Base-by-base conservation (phyloP, 2,888 invertebrate genomes). In the Andrena haemorrhoa region DNA sequence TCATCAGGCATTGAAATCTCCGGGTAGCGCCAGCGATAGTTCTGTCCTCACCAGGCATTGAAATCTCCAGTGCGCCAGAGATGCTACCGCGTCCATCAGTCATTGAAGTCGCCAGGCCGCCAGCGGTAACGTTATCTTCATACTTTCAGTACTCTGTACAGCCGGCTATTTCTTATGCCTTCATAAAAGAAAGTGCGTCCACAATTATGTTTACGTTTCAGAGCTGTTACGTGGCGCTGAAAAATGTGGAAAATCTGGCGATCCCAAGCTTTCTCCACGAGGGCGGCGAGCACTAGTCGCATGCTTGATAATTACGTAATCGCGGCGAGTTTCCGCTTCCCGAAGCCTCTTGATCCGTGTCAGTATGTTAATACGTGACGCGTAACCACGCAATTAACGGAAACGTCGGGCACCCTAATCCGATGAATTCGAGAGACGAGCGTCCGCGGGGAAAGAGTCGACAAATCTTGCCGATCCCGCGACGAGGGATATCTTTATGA, bases 251-350 rank as follows among this genome's bases (percentile, higher is more conserved):
- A 41, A 60, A 7, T 3, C 33, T 26, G 20, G 10, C 23, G 47
- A 10, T 16, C 10, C 26, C 26, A 26, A 58, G 58, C 69, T 78
- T 53, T 76, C 61, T 63, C 76, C 33, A 33, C 58, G 35, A 58
- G 63, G 41, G 64, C 51, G 69, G 66, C 47, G 53, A 76, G 66
- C 71, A 63, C 61, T 49, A 56, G 64, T 53, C 66, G 64, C 51
- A 10, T 47, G 29, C 53, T 56, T 58, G 35, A 79, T 69, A 75
- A 75, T 64, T 69, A 63, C 4, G 47, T 47, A 79, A 79, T 47
- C 61, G n/a, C 66, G 10, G 47, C 47, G 69, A 64, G 29, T 69
- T 69, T 75, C 69, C 76, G 68, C 47, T 69, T 79, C 63, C 78
- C 41, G 66, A 53, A 75, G 31, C 41, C 26, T 69, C 51, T 47